Base-by-base conservation (phyloP, 1,140 invertebrate species). In the Gonioctena quinquepunctata region DNA sequence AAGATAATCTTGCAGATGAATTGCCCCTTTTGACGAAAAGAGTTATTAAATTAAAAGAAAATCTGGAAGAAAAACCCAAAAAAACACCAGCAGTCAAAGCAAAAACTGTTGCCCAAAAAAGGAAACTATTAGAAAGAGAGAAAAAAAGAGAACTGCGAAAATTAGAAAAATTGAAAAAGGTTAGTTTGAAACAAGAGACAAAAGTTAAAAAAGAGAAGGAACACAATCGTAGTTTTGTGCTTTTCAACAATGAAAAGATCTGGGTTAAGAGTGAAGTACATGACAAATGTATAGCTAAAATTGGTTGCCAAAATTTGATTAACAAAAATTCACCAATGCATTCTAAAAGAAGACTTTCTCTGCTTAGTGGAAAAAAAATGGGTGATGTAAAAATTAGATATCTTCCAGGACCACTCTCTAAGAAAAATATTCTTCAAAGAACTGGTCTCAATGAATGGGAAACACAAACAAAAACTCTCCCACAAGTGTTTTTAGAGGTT, bases 361-460 rank as follows among this genome's bases (percentile, higher is more conserved):
- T 79, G 19, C 56, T 77, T 23, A 52, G 6, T 8, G 66, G 71
- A 23, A 21, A 66, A 19, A 69, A 62, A 50, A 75, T 52, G 59
- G 28, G 7, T 2, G 27, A 26, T 8, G 7, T 1, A 22, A 26
- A 33, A 23, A 11, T 70, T 6, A 64, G 67, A 54, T 83, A 83
- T 42, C 81, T 77, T 69, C 81, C 83, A 13, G 83, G 83, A 18
- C 83, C 83, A 6, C 71, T 84, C 23, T 76, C 75, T 42, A 81
- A 79, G 69, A 84, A 84, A 72, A 48, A 60, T n/a, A 11, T 61
- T 7, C 70, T 84, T 21, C 78, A 83, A 71, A 60, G 75, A 7
- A 48, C 21, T n/a, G 66, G 67, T 8, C 59, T 49, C 33, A 61
- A 68, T 26, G 33, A 74, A 16, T 82, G 79, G 77, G 66, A 76